These are phyloP conservation scores for Willowsia nigromaculata DNA, from an alignment of 2,888 invertebrate genomes.

Conservation along the genomic window DNA sequence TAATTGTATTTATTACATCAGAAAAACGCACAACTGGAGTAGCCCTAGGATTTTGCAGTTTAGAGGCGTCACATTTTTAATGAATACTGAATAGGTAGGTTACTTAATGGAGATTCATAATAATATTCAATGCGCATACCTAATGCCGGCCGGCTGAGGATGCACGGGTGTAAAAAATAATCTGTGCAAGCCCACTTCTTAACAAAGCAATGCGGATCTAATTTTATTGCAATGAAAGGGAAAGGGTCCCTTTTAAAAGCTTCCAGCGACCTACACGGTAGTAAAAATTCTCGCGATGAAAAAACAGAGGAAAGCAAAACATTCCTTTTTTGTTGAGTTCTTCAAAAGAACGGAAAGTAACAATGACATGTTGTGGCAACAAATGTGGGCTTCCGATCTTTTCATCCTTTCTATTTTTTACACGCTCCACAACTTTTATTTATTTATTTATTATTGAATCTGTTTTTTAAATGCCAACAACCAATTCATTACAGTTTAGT, in stretches of 20 bases:
- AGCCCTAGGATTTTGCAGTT: no score
- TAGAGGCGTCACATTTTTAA: no score
- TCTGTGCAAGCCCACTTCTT: neutral
- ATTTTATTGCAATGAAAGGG: neutral
- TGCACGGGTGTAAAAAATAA: neutral
- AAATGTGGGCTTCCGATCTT: slow-evolving; percentile 2
- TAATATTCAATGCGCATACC: neutral
- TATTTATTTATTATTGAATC: neutral
- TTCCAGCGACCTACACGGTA: neutral
- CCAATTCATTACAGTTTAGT: neutral
- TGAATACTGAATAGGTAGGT: neutral
- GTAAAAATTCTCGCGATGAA: neutral
- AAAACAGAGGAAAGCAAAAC: neutral
- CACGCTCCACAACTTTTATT: slow-evolving; percentile 14
- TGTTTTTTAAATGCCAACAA: neutral
- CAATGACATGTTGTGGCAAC: slow-evolving; percentile 24
- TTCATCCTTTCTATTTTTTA: neutral
- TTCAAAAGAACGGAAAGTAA: neutral
- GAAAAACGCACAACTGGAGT: no score
- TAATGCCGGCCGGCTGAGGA: neutral
- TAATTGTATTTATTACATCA: no score
- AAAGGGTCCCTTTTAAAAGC: neutral
- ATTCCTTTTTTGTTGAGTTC: neutral
- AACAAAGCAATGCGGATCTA: neutral
- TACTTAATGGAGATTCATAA: neutral